Evolutionary conservation across 2,888 invertebrate genomes (phyloP).

Genomic region (Quadroppia sp.): DNA sequence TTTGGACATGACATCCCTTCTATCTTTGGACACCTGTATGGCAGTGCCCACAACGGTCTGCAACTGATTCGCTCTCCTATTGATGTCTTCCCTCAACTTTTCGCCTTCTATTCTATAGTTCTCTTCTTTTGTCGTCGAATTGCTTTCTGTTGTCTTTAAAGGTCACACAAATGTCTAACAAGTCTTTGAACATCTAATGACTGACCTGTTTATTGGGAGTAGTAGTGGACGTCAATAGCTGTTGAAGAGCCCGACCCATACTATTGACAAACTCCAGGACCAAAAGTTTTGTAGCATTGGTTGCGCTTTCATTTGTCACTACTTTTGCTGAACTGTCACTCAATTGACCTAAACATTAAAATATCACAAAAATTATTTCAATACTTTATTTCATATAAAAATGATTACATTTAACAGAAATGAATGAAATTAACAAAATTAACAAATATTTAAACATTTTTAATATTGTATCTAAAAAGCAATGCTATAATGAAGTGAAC

Average conservation of each 20-base stretch:
- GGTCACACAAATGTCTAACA: not conserved
- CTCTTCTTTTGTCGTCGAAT: constrained; percentile 20
- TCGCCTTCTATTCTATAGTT: constrained; percentile 41
- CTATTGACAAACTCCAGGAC: constrained; percentile 38
- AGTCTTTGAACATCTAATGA: too few relatives aligned
- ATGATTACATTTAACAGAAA: constrained; percentile 17
- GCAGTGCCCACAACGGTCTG: constrained; percentile 43
- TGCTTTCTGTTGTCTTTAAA: not conserved
- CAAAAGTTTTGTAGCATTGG: constrained; percentile 37
- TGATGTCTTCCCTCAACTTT: constrained; percentile 41
- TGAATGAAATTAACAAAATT: not conserved
- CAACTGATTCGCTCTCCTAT: constrained; percentile 36
- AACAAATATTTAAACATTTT: not conserved
- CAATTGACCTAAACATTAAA: not conserved
- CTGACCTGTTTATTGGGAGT: not conserved
- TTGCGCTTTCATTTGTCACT: not conserved
- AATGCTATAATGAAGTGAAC: not conserved
- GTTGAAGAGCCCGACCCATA: constrained; percentile 39
- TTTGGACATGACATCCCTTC: constrained; percentile 40
- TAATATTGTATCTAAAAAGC: not conserved
- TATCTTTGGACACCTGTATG: constrained; percentile 42
- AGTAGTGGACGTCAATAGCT: constrained; percentile 4
- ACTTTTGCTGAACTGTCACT: not conserved
- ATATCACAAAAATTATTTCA: not conserved
- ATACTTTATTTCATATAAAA: not conserved